phyloP scores from a whole-genome alignment of 2,113 vertebrate species.

The Bos taurus region DNA sequence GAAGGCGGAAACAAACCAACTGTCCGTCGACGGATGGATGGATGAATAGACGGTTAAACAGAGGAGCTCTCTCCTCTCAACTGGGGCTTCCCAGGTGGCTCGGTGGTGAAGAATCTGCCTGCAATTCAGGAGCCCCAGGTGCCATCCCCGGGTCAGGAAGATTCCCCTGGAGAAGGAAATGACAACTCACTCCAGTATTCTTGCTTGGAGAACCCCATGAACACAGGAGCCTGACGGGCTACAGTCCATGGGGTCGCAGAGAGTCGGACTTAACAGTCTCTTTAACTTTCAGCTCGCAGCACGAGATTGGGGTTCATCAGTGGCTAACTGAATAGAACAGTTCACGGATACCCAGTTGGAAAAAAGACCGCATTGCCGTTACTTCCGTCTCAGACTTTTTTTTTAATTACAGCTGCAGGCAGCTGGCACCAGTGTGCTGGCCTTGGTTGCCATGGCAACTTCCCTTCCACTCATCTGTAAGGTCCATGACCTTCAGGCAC shows the following conservation, averaged over 20 bases:
- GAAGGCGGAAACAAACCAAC: background rate
- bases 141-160: fast-evolving
- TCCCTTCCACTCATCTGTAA: background rate
- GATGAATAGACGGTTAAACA: background rate
- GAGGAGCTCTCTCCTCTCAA: background rate
- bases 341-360: too few relatives aligned
- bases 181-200: background rate
- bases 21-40: background rate
- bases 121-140: background rate
- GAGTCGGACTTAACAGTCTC: fast-evolving
- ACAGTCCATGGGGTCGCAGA: background rate
- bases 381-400: too few relatives aligned
- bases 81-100: fast-evolving
- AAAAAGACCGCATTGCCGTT: fast-evolving
- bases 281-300: fast-evolving
- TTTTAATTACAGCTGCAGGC: background rate
- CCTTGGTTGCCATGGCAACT: background rate
- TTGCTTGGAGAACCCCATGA: background rate
- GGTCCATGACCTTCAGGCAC: background rate
- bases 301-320: too few relatives aligned
- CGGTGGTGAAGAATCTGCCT: background rate
- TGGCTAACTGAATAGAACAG: fast-evolving
- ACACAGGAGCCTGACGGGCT: background rate
- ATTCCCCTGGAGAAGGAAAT: background rate
- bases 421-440: fast-evolving